Evolutionary conservation across 2,888 invertebrate species (phyloP).

Genomic region (Drosophila ezoana): DNA sequence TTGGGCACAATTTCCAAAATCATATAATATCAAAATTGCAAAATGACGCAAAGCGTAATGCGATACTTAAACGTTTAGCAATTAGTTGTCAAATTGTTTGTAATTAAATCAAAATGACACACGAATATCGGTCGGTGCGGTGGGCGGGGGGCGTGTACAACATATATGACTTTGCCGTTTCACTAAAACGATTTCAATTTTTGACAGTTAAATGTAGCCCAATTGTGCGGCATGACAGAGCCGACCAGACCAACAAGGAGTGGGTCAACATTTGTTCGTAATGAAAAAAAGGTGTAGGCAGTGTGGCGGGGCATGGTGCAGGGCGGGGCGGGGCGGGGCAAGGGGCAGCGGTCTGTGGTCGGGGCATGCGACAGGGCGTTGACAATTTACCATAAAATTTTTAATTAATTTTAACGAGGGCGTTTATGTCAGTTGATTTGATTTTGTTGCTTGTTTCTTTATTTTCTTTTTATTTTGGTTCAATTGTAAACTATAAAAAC

Average conservation of each 20-base stretch:
- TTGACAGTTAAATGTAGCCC: constrained; percentile 70
- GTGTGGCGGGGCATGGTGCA: not conserved
- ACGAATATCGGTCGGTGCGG: constrained; percentile 45
- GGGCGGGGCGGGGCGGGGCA: not conserved
- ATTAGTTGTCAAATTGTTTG: constrained; percentile 82
- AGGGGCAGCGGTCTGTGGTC: not conserved
- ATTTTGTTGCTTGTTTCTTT: constrained; percentile 18
- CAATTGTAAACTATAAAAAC: constrained; percentile 16
- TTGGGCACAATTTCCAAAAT: constrained; percentile 68
- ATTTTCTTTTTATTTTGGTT: constrained; percentile 6
- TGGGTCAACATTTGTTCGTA: constrained; percentile 57
- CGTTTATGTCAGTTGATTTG: constrained; percentile 76
- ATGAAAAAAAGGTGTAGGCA: constrained; percentile 10
- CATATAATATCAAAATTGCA: constrained; percentile 76
- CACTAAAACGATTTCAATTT: constrained; percentile 70
- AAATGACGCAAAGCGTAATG: constrained; percentile 77
- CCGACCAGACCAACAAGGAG: constrained; percentile 42
- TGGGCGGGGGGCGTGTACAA: not conserved
- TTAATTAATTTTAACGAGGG: constrained; percentile 77
- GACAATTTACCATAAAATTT: constrained; percentile 78
- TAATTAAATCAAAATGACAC: constrained; percentile 79
- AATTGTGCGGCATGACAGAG: constrained; percentile 69
- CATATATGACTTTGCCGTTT: constrained; percentile 67
- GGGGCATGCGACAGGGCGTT: constrained; percentile 56
- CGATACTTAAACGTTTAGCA: constrained; percentile 77